Percentiles rank a stretch among this genome's conserved stretches.
Evolutionary conservation across 2,113 vertebrate species (phyloP).

Genomic region (Jaculus jaculus): DNA sequence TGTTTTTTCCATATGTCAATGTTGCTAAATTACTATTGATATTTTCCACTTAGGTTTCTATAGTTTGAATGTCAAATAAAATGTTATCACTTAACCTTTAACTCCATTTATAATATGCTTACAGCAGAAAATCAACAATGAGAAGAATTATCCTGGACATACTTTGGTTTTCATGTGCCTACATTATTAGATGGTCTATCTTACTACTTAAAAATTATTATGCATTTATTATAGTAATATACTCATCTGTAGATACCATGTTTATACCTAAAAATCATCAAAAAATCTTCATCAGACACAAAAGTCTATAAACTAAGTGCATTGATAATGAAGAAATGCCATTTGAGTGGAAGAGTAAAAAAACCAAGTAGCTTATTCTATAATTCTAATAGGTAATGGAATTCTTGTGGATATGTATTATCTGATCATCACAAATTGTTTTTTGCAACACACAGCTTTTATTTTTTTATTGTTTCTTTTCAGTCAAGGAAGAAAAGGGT

Average conservation of each 20-base stretch:
- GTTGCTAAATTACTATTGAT: neutral
- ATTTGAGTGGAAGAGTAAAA: neutral
- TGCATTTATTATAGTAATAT: neutral
- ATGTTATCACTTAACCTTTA: neutral
- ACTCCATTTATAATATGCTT: neutral
- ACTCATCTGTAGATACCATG: neutral
- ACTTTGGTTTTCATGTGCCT: neutral
- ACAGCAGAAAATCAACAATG: neutral
- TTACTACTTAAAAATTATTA: slow-evolving; percentile 4
- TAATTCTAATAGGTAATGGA: neutral
- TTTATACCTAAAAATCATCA: neutral
- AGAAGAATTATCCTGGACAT: neutral
- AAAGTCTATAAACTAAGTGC: neutral
- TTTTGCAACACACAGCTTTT: no score
- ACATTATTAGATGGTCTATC: neutral
- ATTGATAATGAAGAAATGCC: neutral
- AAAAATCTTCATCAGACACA: neutral
- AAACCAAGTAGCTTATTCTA: neutral
- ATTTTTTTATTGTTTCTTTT: no score
- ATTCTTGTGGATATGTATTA: neutral
- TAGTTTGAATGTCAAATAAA: neutral
- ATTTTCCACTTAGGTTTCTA: slow-evolving; percentile 7
- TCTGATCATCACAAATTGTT: neutral
- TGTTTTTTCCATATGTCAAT: neutral
- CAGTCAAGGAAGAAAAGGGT: no score